Conservation (phyloP, 2,888 invertebrate genomes). For the Lithophane socia region DNA sequence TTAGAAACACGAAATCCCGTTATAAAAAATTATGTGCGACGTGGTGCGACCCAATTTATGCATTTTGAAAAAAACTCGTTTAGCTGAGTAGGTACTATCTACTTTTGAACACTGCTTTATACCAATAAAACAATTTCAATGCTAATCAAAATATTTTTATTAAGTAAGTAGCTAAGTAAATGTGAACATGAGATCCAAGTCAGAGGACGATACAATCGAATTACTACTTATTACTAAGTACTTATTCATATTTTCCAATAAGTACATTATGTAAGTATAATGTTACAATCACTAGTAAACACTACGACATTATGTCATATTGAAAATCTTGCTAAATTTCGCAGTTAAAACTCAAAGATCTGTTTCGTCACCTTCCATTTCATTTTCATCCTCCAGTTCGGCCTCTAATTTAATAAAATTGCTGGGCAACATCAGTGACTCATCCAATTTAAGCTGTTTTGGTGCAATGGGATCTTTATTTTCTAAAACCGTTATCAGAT, state of each 20-base stretch:
- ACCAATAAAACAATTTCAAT: conserved; percentile 17
- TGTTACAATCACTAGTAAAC: not conserved
- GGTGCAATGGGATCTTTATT: conserved; percentile 63
- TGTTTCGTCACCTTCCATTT: conserved; percentile 37
- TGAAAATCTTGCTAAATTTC: not conserved
- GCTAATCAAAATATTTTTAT: not conserved
- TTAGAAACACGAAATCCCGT: not conserved
- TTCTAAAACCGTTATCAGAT: conserved; percentile 70
- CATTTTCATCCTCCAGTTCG: conserved; percentile 53
- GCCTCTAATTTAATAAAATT: conserved; percentile 75
- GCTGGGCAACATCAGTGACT: conserved; percentile 72
- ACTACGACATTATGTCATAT: not conserved
- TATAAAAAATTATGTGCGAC: not conserved
- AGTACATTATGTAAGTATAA: too few relatives aligned
- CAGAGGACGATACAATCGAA: not conserved
- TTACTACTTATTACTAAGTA: not conserved
- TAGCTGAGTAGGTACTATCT: not conserved
- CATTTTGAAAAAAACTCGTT: not conserved
- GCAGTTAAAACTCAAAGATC: conserved; percentile 1
- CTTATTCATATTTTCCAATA: not conserved
- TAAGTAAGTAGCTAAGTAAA: not conserved
- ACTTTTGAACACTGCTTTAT: not conserved
- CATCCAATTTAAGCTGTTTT: conserved; percentile 71
- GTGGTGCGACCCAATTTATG: not conserved
- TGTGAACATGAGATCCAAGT: conserved; percentile 9